Conservation (phyloP, 2,888 invertebrate genomes). For the Drosophila pullipes region DNA sequence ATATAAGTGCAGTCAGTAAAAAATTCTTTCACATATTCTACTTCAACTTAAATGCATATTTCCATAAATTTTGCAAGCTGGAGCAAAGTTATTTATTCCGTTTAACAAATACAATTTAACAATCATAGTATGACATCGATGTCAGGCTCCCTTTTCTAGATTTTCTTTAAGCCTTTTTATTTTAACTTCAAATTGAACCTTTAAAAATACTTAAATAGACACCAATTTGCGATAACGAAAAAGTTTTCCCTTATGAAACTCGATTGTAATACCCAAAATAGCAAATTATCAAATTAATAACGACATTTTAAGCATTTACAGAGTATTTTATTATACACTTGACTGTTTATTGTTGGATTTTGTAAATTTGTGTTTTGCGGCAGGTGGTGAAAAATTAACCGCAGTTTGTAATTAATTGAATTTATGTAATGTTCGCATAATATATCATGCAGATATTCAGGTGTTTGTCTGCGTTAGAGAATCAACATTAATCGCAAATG, state of each 20-base stretch:
- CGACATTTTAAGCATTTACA: neutral
- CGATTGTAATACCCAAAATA: neutral
- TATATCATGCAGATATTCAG: constrained; percentile 15
- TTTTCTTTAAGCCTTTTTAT: neutral
- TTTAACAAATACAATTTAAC: neutral
- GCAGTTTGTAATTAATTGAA: constrained; percentile 71
- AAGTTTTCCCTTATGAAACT: neutral
- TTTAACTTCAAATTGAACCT: neutral
- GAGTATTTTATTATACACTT: constrained; percentile 9
- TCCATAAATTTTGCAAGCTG: neutral
- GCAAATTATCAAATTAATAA: neutral
- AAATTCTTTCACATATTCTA: neutral
- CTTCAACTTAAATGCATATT: neutral
- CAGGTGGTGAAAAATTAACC: constrained; percentile 48
- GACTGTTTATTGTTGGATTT: neutral
- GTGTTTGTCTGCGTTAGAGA: constrained; percentile 11
- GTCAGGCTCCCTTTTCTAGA: neutral
- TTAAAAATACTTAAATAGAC: neutral
- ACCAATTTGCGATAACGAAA: neutral
- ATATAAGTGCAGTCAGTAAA: neutral
- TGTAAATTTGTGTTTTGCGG: constrained; percentile 11
- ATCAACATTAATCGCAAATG: constrained; percentile 49
- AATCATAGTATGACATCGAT: neutral
- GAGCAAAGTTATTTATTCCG: neutral
- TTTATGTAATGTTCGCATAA: constrained; percentile 39